Base-by-base conservation (phyloP, 92 coral and sea anemone species). In the Anthopleura xanthogrammica region DNA sequence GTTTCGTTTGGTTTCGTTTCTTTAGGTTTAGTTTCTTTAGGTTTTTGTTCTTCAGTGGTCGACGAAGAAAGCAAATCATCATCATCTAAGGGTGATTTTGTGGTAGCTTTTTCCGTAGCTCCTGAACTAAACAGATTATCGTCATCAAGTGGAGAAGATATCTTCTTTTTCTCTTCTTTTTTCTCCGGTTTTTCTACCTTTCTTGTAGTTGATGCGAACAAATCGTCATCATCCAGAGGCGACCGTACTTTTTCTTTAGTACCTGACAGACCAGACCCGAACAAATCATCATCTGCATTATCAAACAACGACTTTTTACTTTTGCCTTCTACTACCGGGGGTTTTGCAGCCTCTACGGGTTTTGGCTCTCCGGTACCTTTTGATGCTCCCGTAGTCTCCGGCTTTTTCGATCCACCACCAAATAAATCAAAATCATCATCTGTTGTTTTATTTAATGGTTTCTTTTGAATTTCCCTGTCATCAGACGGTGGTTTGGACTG, bases 21-120 rank as follows among this genome's bases (percentile, higher is more conserved):
- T 13, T 10, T 58, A 0, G 72, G 54, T 60, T 36, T 79, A 87
- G 73, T 41, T 54, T 52, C 55, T 65, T 50, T 74, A 54, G 57
- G 40, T 86, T 19, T 86, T 78, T 74, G 75, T 71, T 43, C 84
- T 57, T 75, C 83, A 52, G 79, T 48, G 62, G 83, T 42, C 12
- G 85, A 77, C 16, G 70, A 23, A 23, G 81, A 65, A 83, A 89
- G 83, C 60, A 87, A 77, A 72, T 72, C 87, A 55, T 83, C 87
- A 12, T 87, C 72, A 43, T 83, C 77, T 55, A 85, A 72, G n/a
- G 77, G 64, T 19, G 88, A 36, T 17, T 23, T 77, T 10, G 60
- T 57, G 42, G 73, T 74, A 5, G 6, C 54, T 68, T 81, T 43
- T 13, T 48, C 58, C 41, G 55, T 70, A 12, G 64, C 57, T 16